Evolutionary conservation across 2,888 invertebrate species (phyloP), one percentile per base, ranked within the genome.

Genomic region (Omphaloscelis lunosa): DNA sequence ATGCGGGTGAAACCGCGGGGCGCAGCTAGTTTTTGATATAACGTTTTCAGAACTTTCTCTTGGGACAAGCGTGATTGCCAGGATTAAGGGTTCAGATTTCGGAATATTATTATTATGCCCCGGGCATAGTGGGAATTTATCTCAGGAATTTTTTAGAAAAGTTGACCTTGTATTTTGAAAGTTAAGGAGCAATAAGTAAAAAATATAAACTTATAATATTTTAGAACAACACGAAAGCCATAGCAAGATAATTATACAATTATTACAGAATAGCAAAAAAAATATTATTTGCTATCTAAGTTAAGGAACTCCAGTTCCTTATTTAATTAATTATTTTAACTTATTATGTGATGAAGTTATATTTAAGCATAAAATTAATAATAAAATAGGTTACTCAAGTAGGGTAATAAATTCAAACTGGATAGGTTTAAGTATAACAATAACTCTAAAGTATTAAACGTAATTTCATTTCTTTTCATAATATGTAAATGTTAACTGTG

Each of bases 61-160:
- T 73, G 11, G 23, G 23, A 39, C 48, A 39, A 23, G 9, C 48
- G 34, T 20, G 20, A 7, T 27, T 34, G n/a, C 20, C n/a, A 20
- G n/a, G 56, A 72, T 63, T 45, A 45, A 45, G 15, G 45, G 17
- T 7, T 67, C n/a, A 9, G 20, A n/a, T n/a, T n/a, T n/a, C n/a
- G n/a, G n/a, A 68, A 51, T 51, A 72, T 51, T 67, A 29, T 27
- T 34, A 67, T 9, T 48, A 73, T 48, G 15, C 29, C 34, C 48
- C 27, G 48, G 5, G 17, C 17, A 61, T n/a, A 39, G n/a, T 58
- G 0, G 45, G 15, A 34, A 48, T 72, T 45, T 29, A 63, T 27
- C 1, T 29, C 29, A 41, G 29, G 29, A 17, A 61, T 3, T 61
- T 29, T 6, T 20, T 1, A 15, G 6, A 48, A 72, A 51, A 68